Percentiles rank a stretch among this genome's conserved stretches.
phyloP scores from a whole-genome alignment of 1,140 invertebrate genomes.

The Oedothorax gibbosus region DNA sequence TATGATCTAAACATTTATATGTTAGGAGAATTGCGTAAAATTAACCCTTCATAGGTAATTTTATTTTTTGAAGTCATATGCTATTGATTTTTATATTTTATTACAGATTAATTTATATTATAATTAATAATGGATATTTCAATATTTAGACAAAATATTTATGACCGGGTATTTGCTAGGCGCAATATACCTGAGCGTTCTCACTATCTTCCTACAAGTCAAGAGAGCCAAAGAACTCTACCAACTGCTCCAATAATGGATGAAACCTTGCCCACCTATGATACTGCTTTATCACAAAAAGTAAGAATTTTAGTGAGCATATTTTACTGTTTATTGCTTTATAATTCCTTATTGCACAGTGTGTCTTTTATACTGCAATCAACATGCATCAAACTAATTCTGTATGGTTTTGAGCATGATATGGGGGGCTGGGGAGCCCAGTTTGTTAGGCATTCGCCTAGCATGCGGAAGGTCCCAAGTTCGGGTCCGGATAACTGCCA shows the following conservation, averaged over 20 bases:
- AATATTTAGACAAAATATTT: slow-evolving; percentile 30
- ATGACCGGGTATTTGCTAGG: slow-evolving; percentile 9
- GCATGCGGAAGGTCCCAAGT: too few species aligned
- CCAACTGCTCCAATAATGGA: slow-evolving; percentile 27
- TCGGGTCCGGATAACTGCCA: too few species aligned
- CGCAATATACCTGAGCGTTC: slow-evolving; percentile 3
- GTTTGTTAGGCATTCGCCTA: too few species aligned
- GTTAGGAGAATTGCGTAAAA: too few species aligned
- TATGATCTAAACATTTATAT: too few species aligned
- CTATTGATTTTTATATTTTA: background rate
- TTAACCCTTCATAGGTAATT: too few species aligned
- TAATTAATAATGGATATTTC: slow-evolving; percentile 1
- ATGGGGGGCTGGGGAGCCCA: too few species aligned
- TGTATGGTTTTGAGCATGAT: too few species aligned
- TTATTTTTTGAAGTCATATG: background rate
- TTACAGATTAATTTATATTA: too few species aligned
- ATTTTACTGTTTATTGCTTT: slow-evolving; percentile 2
- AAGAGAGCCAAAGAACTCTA: slow-evolving; percentile 12
- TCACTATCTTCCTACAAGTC: slow-evolving; percentile 29
- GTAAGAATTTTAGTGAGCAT: slow-evolving; percentile 6
- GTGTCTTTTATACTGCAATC: too few species aligned
- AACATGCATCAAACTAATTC: too few species aligned
- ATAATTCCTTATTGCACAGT: too few species aligned
- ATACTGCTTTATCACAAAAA: slow-evolving; percentile 50
- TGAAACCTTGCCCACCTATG: slow-evolving; percentile 49